These are phyloP conservation scores for Microcebus tavaratra DNA, from an alignment of 2,113 vertebrate genomes.

Conservation along the genomic window DNA sequence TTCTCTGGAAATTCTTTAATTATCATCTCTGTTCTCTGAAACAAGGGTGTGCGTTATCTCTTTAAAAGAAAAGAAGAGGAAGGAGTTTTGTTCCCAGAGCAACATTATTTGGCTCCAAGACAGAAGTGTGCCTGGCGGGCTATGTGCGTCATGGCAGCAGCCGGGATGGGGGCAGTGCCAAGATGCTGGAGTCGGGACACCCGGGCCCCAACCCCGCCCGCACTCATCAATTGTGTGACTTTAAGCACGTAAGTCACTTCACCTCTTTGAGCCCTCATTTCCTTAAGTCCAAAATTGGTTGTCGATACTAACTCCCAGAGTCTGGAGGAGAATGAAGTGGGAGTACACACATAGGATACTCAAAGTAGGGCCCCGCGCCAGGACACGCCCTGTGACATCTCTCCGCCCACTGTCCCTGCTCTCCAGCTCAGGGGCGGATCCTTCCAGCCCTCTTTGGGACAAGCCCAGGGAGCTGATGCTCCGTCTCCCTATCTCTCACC, in stretches of 20 bases:
- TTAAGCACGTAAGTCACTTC: not conserved
- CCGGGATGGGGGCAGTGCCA: not conserved
- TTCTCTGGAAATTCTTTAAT: not conserved
- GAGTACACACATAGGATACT: not conserved
- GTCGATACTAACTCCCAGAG: not conserved
- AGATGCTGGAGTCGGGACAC: not conserved
- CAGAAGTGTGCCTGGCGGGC: not conserved
- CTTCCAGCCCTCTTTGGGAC: not conserved
- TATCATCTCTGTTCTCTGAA: not conserved
- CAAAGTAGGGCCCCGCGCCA: not conserved
- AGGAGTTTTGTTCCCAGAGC: not conserved
- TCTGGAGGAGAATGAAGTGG: not conserved
- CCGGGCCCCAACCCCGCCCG: not conserved
- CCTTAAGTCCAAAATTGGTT: not conserved
- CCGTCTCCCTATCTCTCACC: not conserved
- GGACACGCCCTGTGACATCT: not conserved
- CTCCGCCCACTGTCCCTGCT: not conserved
- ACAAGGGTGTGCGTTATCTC: not conserved
- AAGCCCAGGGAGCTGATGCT: not conserved
- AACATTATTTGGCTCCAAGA: not conserved
- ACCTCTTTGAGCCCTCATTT: not conserved
- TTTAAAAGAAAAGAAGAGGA: not conserved
- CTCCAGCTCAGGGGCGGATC: not conserved
- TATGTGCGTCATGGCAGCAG: accelerated
- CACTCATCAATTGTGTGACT: not conserved